Evolutionary conservation across 2,888 invertebrate genomes (phyloP).

Genomic region (Seira sanloemensis): DNA sequence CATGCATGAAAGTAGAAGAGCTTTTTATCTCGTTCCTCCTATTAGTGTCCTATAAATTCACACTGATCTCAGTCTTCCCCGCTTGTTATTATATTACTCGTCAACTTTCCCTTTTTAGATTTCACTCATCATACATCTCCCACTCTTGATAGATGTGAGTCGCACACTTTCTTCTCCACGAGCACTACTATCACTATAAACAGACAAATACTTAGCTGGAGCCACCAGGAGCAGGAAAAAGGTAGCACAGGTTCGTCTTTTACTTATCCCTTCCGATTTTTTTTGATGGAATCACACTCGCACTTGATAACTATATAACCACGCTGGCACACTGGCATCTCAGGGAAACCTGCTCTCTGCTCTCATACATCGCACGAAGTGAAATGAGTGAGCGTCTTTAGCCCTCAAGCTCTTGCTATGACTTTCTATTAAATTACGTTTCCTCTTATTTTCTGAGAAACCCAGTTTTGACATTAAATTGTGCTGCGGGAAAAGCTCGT

Average conservation of each 20-base stretch:
- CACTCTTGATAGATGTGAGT: slow-evolving; percentile 28
- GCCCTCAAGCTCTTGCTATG: not conserved
- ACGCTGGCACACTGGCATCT: too few relatives aligned
- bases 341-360: not conserved
- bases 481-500: not conserved
- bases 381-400: not conserved
- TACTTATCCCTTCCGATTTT: not conserved
- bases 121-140: slow-evolving; percentile 55
- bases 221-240: too few relatives aligned
- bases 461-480: not conserved
- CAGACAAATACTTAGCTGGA: too few relatives aligned
- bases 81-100: slow-evolving; percentile 49
- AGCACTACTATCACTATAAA: not conserved
- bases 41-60: slow-evolving; percentile 46
- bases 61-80: slow-evolving; percentile 65
- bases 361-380: too few relatives aligned
- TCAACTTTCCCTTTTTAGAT: slow-evolving; percentile 57
- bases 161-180: not conserved
- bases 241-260: not conserved
- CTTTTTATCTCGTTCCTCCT: not conserved
- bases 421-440: not conserved
- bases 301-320: too few relatives aligned
- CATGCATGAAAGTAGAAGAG: slow-evolving; percentile 17
- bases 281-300: too few relatives aligned
- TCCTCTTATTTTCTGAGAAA: not conserved